phyloP scores from a whole-genome alignment of 2,888 invertebrate genomes.

The Watsonalla cultraria region DNA sequence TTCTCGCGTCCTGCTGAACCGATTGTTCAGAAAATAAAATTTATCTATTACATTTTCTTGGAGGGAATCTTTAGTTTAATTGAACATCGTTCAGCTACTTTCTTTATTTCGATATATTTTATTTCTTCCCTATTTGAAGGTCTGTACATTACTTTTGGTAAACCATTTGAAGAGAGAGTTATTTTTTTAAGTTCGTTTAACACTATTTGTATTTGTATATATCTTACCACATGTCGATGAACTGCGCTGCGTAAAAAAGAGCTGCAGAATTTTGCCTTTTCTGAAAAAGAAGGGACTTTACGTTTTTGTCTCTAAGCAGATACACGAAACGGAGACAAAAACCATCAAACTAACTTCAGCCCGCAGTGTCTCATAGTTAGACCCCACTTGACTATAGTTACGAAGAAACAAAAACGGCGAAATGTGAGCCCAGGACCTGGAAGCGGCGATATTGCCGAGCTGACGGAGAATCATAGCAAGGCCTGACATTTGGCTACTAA shows the following conservation, averaged over 20 bases:
- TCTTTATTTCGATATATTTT: too few relatives aligned
- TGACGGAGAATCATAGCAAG: conserved; percentile 60
- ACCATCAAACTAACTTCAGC: conserved; percentile 55
- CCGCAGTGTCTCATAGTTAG: conserved; percentile 62
- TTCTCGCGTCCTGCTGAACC: conserved; percentile 72
- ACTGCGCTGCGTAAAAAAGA: conserved; percentile 66
- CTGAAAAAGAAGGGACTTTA: conserved; percentile 43
- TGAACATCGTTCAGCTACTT: too few relatives aligned
- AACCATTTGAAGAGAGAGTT: conserved; percentile 55
- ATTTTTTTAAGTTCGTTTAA: conserved; percentile 22
- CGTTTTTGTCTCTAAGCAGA: too few relatives aligned
- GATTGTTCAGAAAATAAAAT: neutral
- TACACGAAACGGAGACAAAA: neutral
- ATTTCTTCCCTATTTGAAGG: too few relatives aligned
- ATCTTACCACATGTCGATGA: conserved; percentile 64
- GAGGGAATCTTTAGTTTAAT: conserved; percentile 28
- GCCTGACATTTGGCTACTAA: conserved; percentile 11
- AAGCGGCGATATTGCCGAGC: conserved; percentile 48
- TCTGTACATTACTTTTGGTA: conserved; percentile 27
- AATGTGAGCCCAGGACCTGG: conserved; percentile 35
- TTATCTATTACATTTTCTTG: neutral
- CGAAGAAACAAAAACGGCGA: conserved; percentile 44
- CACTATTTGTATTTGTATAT: conserved; percentile 24
- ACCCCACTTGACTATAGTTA: conserved; percentile 69
- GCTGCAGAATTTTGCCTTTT: conserved; percentile 73